A percentile compares a stretch with the other conserved stretches of the same genome.
Conservation (phyloP, 1,140 invertebrate species). For the Dinothrombium tinctorium region DNA sequence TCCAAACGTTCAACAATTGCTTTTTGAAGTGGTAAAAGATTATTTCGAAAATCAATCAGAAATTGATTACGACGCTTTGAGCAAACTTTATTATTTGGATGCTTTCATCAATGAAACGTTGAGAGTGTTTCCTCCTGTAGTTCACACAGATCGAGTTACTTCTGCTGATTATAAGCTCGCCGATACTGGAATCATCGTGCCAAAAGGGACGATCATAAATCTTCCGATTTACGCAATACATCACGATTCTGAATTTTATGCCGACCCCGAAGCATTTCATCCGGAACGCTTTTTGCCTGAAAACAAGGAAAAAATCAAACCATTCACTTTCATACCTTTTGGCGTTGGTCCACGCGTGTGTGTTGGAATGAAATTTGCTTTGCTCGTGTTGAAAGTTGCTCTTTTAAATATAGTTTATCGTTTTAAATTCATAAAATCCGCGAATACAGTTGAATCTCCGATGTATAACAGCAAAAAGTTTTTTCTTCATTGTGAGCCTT, state of each 20-base stretch:
- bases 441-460: too few relatives aligned
- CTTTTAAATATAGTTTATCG: too few relatives aligned
- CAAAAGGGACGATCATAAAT: constrained; percentile 29
- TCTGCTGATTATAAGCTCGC: constrained; percentile 1
- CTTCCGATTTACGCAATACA: constrained; percentile 26
- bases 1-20: constrained; percentile 27
- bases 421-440: too few relatives aligned
- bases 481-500: too few relatives aligned
- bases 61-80: constrained; percentile 14
- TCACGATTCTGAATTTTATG: neutral
- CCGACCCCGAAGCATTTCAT: constrained; percentile 27
- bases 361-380: constrained; percentile 20
- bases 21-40: too few relatives aligned
- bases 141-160: constrained; percentile 24
- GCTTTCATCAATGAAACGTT: constrained; percentile 18
- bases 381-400: too few relatives aligned
- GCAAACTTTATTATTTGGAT: constrained; percentile 17
- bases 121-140: constrained; percentile 17
- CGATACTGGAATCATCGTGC: constrained; percentile 14
- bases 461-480: too few relatives aligned
- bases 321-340: constrained; percentile 31
- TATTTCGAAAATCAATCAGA: constrained; percentile 1
- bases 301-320: neutral
- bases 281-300: constrained; percentile 12
- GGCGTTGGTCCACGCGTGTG: constrained; percentile 33